Evolutionary conservation across 2,113 vertebrate genomes (phyloP).

Genomic region (Psittacus erithacus): DNA sequence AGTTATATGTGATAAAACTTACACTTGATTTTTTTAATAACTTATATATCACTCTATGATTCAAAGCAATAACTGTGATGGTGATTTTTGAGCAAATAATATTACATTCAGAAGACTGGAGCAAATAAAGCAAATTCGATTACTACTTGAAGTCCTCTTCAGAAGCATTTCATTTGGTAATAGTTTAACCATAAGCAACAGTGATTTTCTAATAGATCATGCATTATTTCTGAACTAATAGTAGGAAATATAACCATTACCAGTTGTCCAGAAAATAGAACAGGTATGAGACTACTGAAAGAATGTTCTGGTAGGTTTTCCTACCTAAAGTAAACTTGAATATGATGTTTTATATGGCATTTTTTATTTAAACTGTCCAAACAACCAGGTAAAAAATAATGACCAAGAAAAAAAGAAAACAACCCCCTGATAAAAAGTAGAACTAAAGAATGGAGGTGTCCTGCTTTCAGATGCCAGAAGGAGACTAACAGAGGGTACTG

Average conservation of each 20-base stretch:
- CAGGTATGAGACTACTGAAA: neutral
- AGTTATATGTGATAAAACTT: neutral
- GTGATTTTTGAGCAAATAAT: neutral
- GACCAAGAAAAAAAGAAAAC: neutral
- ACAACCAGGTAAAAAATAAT: neutral
- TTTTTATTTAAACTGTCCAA: neutral
- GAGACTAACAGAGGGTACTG: neutral
- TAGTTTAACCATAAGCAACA: neutral
- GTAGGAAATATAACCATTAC: neutral
- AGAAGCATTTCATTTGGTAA: slow-evolving; percentile 11
- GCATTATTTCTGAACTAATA: neutral
- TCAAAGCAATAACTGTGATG: neutral
- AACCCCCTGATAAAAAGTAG: neutral
- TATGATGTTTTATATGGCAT: neutral
- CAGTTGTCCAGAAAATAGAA: neutral
- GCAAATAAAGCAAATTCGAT: neutral
- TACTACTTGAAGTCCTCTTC: neutral
- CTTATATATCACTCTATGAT: neutral
- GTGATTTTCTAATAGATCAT: neutral
- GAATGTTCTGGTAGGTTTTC: neutral
- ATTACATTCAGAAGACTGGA: neutral
- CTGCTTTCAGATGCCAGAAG: neutral
- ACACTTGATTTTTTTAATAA: neutral
- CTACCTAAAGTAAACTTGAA: neutral
- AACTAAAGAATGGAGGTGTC: neutral